Evolutionary conservation across 2,113 vertebrate species (phyloP), one percentile per base, ranked within the genome.

Genomic region (Potamarius usumacintae): DNA sequence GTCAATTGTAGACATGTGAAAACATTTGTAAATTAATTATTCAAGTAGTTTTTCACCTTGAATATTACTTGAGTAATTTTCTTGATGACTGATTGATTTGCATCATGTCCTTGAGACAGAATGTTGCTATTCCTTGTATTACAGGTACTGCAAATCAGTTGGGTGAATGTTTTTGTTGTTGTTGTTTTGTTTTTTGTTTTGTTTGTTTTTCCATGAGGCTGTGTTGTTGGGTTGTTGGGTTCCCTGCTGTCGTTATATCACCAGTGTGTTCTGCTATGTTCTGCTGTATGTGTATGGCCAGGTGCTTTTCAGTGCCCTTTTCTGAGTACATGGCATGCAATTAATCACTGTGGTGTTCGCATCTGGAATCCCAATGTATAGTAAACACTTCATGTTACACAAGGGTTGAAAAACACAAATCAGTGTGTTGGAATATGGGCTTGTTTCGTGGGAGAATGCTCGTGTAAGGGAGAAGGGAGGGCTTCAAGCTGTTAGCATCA

Each of bases 401-500:
- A 69, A n/a, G 84, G 60, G 55, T 52, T 69, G 52, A 62, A 55
- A 90, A 90, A 83, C 83, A 89, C 87, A 86, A 87, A 88, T 86
- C 83, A 88, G 80, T 88, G 71, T 89, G 83, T 91, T 89, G 85
- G 89, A 87, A 89, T 86, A 78, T 57, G 69, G 69, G 42, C 86
- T 83, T 65, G 42, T 67, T 84, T 82, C 60, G 83, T 77, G 83
- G 87, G 81, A 91, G 81, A 92, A 89, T 85, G 62, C 84, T 79
- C 80, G 57, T 89, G 71, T 74, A 87, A 89, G 81, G 76, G 14
- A 55, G 58, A 74, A 84, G 86, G 83, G 89, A 89, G 87, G 74
- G 76, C 81, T 62, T 76, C 86, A 88, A 91, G 90, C 87, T 89
- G 89, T 91, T 90, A 71, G 86, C 58, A 34, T 85, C 62, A 79